Percentiles rank a stretch among this genome's conserved stretches.
phyloP scores from a whole-genome alignment of 2,797 vertebrate genomes.

The Parambassis ranga region DNA sequence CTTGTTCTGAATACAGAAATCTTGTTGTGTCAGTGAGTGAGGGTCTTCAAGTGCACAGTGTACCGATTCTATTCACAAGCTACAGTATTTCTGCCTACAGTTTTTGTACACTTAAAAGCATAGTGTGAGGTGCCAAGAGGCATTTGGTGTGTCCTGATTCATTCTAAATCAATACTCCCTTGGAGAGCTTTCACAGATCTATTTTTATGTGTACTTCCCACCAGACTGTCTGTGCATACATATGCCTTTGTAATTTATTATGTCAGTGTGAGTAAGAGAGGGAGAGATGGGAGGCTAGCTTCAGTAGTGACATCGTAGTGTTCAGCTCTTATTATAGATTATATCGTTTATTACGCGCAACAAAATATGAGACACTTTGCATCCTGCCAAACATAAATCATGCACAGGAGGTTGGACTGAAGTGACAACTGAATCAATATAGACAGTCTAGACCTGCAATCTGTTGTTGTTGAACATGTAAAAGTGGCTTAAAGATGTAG shows the following conservation, averaged over 20 bases:
- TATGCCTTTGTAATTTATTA: slow-evolving; percentile 53
- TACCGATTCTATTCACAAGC: background rate
- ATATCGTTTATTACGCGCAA: too few species aligned
- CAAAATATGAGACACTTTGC: background rate
- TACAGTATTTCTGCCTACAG: background rate
- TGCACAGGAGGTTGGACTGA: background rate
- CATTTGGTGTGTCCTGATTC: slow-evolving; percentile 30
- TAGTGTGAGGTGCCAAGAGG: slow-evolving; percentile 1
- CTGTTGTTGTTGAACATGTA: too few species aligned
- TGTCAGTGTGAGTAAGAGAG: slow-evolving; percentile 1
- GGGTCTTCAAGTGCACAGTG: background rate
- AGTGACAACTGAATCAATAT: background rate
- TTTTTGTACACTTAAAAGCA: slow-evolving; percentile 19
- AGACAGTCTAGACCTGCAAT: background rate
- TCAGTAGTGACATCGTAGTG: slow-evolving; percentile 2
- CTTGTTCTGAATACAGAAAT: too few species aligned
- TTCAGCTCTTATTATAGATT: slow-evolving; percentile 22
- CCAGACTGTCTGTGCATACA: slow-evolving; percentile 33
- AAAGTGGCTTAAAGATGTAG: too few species aligned
- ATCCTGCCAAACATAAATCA: background rate
- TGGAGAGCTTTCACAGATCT: slow-evolving; percentile 54
- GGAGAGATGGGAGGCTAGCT: background rate
- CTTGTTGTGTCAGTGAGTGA: background rate
- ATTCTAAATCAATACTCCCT: slow-evolving; percentile 52
- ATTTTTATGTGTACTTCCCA: slow-evolving; percentile 55